Percentiles rank a stretch among this genome's conserved stretches.
phyloP scores from a whole-genome alignment of 2,888 invertebrate genomes.

The Therioaphis trifolii region DNA sequence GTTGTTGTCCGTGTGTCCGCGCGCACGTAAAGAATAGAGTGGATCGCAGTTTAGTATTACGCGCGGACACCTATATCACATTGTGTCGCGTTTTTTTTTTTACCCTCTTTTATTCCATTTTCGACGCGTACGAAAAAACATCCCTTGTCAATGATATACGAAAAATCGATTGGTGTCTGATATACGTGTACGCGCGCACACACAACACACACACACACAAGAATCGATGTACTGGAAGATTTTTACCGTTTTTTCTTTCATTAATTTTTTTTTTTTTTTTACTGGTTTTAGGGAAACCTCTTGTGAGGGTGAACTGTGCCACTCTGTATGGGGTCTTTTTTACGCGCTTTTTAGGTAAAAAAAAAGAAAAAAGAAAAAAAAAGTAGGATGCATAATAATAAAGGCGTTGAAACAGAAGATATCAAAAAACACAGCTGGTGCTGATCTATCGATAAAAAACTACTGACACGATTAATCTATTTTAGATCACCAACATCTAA shows the following conservation, averaged over 20 bases:
- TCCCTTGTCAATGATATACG: conserved; percentile 44
- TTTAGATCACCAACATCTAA: not conserved
- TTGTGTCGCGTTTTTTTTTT: not conserved
- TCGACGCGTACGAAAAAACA: conserved; percentile 39
- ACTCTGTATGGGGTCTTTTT: not conserved
- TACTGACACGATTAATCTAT: not conserved
- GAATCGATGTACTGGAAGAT: conserved; percentile 59
- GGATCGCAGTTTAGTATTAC: conserved; percentile 53
- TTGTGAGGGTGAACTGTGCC: not conserved
- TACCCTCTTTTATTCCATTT: conserved; percentile 33
- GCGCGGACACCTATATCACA: conserved; percentile 35
- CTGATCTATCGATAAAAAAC: not conserved
- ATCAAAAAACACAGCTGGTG: conserved; percentile 22
- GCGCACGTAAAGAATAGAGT: conserved; percentile 42
- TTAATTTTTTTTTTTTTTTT: not conserved
- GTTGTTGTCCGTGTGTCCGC: not conserved
- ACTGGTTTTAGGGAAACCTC: not conserved
- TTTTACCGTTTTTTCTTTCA: conserved; percentile 47
- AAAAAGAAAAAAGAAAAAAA: too few relatives aligned
- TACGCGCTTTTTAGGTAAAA: too few relatives aligned
- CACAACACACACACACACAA: too few relatives aligned
- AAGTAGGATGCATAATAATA: too few relatives aligned
- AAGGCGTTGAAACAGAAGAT: conserved; percentile 53
- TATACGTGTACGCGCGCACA: not conserved
- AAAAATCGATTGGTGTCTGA: conserved; percentile 42